These are phyloP conservation scores for Lordiphosa clarofinis DNA, from an alignment of 1,140 invertebrate genomes.

Conservation along the genomic window DNA sequence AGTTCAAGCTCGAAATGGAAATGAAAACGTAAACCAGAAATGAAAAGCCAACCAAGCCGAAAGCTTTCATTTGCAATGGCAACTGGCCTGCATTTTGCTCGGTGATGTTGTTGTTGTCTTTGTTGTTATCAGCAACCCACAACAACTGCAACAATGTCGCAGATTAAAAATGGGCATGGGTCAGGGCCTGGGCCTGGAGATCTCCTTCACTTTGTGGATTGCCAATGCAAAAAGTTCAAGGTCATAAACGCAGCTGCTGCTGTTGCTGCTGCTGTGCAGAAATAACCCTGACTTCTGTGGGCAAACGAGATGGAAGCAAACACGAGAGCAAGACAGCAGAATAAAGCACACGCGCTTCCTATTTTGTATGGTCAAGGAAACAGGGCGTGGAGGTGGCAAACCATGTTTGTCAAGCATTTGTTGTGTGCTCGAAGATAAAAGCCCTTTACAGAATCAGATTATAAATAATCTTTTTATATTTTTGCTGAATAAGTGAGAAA, in stretches of 20 bases:
- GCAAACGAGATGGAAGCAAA: constrained; percentile 18
- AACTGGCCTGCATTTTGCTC: constrained; percentile 25
- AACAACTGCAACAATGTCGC: constrained; percentile 30
- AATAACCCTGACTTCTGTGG: constrained; percentile 54
- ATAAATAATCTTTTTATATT: constrained; percentile 28
- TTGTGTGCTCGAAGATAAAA: constrained; percentile 37
- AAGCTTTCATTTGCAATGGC: constrained; percentile 56
- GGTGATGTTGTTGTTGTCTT: constrained; percentile 37
- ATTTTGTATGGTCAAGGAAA: background rate
- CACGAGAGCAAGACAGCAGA: constrained; percentile 14
- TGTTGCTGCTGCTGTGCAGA: constrained; percentile 29
- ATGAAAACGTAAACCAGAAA: constrained; percentile 73
- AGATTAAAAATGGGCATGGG: constrained; percentile 50
- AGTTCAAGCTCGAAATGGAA: constrained; percentile 47
- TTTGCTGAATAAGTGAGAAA: constrained; percentile 45
- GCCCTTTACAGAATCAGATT: constrained; percentile 29
- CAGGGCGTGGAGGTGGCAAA: constrained; percentile 2
- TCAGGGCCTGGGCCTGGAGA: constrained; percentile 39
- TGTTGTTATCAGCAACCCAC: constrained; percentile 39
- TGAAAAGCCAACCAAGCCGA: constrained; percentile 66
- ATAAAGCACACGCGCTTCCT: constrained; percentile 36
- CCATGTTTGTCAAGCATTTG: constrained; percentile 23
- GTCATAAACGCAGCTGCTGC: constrained; percentile 32
- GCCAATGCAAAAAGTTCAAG: constrained; percentile 67
- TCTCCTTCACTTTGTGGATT: constrained; percentile 7